phyloP scores from a whole-genome alignment of 2,888 invertebrate genomes.

The Belgica antarctica region DNA sequence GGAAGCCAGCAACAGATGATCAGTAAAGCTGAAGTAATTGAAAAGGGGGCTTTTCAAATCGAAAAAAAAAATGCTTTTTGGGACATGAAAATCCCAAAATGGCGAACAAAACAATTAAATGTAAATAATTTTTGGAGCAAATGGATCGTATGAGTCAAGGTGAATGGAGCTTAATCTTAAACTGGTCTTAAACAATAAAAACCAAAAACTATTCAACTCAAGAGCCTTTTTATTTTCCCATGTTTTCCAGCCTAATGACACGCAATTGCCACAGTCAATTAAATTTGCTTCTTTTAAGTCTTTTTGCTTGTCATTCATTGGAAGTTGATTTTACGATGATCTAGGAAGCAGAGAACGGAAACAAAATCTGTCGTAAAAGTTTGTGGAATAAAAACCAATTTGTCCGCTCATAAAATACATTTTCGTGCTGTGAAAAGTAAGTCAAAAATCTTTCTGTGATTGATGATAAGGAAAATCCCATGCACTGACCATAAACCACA shows the following conservation, averaged over 20 bases:
- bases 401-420: constrained; percentile 10
- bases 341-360: not conserved
- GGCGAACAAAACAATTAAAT: not conserved
- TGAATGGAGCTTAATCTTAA: not conserved
- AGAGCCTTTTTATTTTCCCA: not conserved
- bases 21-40: not conserved
- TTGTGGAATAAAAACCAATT: constrained; percentile 18
- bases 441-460: constrained; percentile 3
- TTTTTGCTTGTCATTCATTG: not conserved
- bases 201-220: not conserved
- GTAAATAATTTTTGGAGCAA: not conserved
- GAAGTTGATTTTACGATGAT: not conserved
- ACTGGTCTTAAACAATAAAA: not conserved
- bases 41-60: constrained; percentile 7
- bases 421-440: not conserved
- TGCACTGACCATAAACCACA: no score
- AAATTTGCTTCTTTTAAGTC: not conserved
- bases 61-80: no score
- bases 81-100: not conserved
- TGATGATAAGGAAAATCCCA: constrained; percentile 13
- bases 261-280: not conserved
- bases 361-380: not conserved
- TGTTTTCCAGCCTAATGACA: not conserved
- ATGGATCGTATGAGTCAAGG: not conserved
- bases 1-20: constrained; percentile 2